Percentiles rank a stretch among this genome's conserved stretches.
phyloP scores from a whole-genome alignment of 2,113 vertebrate species.

The Ageneiosus marmoratus region DNA sequence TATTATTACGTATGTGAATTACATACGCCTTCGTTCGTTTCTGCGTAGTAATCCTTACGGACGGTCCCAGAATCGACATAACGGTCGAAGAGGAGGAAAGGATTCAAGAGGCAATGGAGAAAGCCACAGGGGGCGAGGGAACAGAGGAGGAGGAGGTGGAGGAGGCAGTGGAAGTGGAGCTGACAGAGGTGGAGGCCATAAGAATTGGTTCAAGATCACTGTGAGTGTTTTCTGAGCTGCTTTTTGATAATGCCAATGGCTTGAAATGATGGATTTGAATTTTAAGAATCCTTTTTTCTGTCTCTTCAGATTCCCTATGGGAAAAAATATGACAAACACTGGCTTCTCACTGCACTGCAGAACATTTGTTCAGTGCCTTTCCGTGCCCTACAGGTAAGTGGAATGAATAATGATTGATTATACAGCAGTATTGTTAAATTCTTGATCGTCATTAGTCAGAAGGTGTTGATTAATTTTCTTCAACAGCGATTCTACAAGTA shows the following conservation, averaged over 20 bases:
- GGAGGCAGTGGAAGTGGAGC: neutral
- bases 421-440: neutral
- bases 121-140: constrained; percentile 10
- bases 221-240: constrained; percentile 43
- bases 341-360: constrained; percentile 71
- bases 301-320: constrained; percentile 71
- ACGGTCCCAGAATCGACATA: constrained; percentile 45
- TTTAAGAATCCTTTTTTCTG: neutral
- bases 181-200: constrained; percentile 35
- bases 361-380: constrained; percentile 68
- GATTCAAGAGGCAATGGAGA: constrained; percentile 23
- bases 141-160: constrained; percentile 20
- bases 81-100: constrained; percentile 45
- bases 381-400: constrained; percentile 68
- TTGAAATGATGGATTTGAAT: neutral
- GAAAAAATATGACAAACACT: constrained; percentile 75
- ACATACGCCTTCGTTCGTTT: neutral
- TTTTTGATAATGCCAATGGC: neutral
- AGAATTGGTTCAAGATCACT: constrained; percentile 56
- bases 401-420: neutral
- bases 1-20: neutral
- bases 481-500: neutral
- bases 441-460: too few relatives aligned
- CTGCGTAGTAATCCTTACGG: constrained; percentile 53
- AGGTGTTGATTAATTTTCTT: neutral